Conservation (phyloP, 2,888 invertebrate species). For the Ypsolopha sequella region DNA sequence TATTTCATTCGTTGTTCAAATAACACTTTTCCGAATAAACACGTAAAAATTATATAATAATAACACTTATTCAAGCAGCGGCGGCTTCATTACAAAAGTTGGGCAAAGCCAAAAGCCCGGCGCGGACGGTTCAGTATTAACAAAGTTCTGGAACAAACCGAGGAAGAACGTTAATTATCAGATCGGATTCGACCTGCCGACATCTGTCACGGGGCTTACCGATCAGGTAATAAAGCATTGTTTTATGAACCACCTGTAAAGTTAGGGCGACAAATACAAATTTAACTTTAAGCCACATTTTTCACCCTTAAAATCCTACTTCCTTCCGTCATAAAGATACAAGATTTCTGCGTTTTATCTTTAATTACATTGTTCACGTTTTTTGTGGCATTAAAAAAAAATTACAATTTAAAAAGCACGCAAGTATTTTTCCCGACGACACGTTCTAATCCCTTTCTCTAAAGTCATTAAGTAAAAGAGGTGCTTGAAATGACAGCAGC, state of each 20-base stretch:
- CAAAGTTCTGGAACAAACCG: constrained; percentile 62
- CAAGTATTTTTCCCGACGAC: background rate
- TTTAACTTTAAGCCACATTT: too few relatives aligned
- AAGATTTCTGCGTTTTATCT: too few relatives aligned
- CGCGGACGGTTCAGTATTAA: constrained; percentile 53
- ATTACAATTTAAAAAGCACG: too few relatives aligned
- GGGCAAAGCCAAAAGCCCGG: constrained; percentile 48
- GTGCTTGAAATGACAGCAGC: constrained; percentile 28
- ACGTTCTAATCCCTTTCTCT: background rate
- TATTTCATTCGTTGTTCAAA: too few relatives aligned
- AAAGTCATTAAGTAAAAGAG: constrained; percentile 7
- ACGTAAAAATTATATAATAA: background rate
- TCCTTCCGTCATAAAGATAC: too few relatives aligned
- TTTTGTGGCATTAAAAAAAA: too few relatives aligned
- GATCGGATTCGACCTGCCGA: background rate
- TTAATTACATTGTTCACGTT: too few relatives aligned
- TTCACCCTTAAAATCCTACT: too few relatives aligned
- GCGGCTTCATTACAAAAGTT: constrained; percentile 70
- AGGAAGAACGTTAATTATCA: constrained; percentile 68
- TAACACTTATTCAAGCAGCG: constrained; percentile 49
- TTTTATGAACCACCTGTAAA: too few relatives aligned
- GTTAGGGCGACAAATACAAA: too few relatives aligned
- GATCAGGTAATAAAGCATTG: too few relatives aligned
- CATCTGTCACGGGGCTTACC: background rate
- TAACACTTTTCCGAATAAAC: too few relatives aligned